Evolutionary conservation across 2,888 invertebrate genomes (phyloP), one percentile per base, ranked within the genome.

Genomic region (Epinotia demarniana): DNA sequence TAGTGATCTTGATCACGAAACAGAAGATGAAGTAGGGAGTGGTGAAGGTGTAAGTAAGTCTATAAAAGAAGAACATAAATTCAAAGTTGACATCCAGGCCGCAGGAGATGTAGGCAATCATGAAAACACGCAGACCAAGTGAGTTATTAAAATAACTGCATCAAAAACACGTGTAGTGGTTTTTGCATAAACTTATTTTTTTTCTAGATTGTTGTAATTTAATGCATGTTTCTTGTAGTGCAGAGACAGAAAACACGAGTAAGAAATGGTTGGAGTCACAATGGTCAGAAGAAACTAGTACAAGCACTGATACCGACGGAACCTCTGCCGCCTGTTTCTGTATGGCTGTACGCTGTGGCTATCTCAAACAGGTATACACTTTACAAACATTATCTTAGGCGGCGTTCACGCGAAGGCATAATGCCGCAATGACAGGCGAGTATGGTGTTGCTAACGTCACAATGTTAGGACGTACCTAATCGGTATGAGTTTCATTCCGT

Each of bases 301-400:
- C 87, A 1, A 91, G 87, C 79, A 93, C 94, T 0, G 88, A 88
- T 70, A 82, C 89, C 0, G 90, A 89, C 53, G 93, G 92, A 9
- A 87, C 91, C 0, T 90, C 92, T 0, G 87, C 88, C 0, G 81
- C 85, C 18, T 92, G 93, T 80, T 92, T 94, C 84, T 89, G 91
- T 73, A 92, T 93, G 93, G 92, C 93, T 0, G 92, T 94, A 39
- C 84, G 89, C 1, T 92, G 92, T 73, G 93, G 92, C 0, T 92
- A 93, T 72, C 78, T 88, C 46, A 90, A 91, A 74, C 92, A 93
- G 89, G 93, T 92, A 61, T 8, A 3, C 1, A 18, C 16, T 19
- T 13, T 46, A 12, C 12, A 46, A 12, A 3, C 3, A 46, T 12
- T 46, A 12, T 12, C 12, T 46, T 27, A 27, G 23, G 23, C 23